These are phyloP conservation scores for Dendroctonus valens DNA, from an alignment of 1,140 invertebrate species.

Conservation along the genomic window DNA sequence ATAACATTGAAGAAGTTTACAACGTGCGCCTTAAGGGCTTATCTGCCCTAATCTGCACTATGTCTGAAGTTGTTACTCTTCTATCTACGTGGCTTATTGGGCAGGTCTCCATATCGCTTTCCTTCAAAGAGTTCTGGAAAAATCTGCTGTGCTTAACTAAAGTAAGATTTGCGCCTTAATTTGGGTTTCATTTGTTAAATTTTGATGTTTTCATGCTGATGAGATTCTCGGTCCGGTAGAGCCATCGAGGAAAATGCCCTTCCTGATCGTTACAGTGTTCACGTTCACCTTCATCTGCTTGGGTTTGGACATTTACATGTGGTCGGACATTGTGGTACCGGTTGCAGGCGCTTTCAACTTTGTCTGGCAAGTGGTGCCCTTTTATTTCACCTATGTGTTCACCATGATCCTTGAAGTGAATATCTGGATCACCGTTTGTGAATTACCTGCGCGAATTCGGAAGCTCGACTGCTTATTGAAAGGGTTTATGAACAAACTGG, in stretches of 20 bases:
- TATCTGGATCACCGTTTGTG: conserved; percentile 12
- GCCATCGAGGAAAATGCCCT: conserved; percentile 8
- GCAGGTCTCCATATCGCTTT: conserved; percentile 11
- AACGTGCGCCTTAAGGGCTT: conserved; percentile 13
- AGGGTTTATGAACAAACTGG: neutral
- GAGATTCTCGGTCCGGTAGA: conserved; percentile 2
- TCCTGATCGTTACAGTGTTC: neutral
- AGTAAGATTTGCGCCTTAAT: conserved; percentile 3
- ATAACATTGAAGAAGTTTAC: conserved; percentile 20
- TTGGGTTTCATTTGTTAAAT: neutral
- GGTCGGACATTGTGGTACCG: conserved; percentile 7
- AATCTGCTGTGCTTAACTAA: conserved; percentile 10
- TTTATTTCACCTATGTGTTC: conserved; percentile 20
- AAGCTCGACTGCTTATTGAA: conserved; percentile 1
- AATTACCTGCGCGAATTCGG: neutral
- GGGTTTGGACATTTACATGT: conserved; percentile 20
- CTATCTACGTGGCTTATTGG: conserved; percentile 19
- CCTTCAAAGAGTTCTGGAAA: conserved; percentile 23
- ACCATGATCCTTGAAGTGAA: conserved; percentile 18
- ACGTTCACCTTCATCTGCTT: conserved; percentile 17
- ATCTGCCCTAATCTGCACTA: conserved; percentile 7
- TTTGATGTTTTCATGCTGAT: conserved; percentile 8
- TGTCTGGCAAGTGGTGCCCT: conserved; percentile 18
- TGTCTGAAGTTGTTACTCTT: conserved; percentile 16
- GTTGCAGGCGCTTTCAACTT: conserved; percentile 2